Evolutionary conservation across 2,888 invertebrate genomes (phyloP).

Genomic region (Eurois occulta): DNA sequence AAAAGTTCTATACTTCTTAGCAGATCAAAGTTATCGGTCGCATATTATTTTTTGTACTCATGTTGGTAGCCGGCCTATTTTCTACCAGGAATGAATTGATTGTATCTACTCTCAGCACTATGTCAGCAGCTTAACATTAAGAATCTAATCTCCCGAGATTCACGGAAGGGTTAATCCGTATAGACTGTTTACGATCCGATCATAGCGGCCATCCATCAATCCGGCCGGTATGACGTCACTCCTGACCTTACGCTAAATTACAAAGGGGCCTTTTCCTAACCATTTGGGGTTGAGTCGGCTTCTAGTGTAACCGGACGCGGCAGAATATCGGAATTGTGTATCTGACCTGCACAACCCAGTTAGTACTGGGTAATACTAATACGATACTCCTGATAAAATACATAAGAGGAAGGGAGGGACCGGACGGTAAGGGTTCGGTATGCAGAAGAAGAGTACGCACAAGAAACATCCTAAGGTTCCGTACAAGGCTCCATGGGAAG

Average conservation of each 20-base stretch:
- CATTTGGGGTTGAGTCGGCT: not conserved
- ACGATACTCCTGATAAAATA: not conserved
- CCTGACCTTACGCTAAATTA: constrained; percentile 67
- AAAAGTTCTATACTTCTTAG: not conserved
- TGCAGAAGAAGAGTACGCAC: not conserved
- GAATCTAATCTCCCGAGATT: constrained; percentile 41
- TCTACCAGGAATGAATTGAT: not conserved
- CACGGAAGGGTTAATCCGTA: constrained; percentile 50
- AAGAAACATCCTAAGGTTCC: not conserved
- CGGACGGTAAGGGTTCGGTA: not conserved
- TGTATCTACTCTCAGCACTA: not conserved
- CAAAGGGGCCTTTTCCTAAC: constrained; percentile 48
- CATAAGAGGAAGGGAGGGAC: no score
- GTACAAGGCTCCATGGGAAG: constrained; percentile 3
- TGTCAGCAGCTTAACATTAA: constrained; percentile 13
- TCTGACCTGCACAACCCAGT: not conserved
- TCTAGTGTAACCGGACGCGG: not conserved
- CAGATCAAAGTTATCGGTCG: not conserved
- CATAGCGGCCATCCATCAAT: constrained; percentile 69
- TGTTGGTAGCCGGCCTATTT: not conserved
- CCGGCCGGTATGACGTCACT: constrained; percentile 53
- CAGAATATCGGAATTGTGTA: not conserved
- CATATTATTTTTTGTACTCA: not conserved
- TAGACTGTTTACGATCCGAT: constrained; percentile 58
- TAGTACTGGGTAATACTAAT: not conserved